Conservation (phyloP, 2,113 vertebrate genomes). For the Rhegmatorhina hoffmannsi region DNA sequence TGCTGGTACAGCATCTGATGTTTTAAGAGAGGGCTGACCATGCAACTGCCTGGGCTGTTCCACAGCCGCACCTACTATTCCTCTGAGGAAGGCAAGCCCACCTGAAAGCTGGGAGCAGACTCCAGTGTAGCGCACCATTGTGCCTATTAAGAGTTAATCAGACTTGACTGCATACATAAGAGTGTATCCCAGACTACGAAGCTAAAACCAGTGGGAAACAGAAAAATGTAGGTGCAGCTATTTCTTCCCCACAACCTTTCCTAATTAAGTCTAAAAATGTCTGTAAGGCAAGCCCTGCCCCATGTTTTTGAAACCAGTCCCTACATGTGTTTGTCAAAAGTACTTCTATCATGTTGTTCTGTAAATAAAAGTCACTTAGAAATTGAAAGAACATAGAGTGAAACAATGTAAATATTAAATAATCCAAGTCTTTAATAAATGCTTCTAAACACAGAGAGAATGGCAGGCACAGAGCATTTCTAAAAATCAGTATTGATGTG, state of each 20-base stretch:
- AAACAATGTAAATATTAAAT: background rate
- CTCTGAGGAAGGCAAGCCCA: background rate
- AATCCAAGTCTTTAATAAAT: background rate
- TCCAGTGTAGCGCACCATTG: constrained; percentile 23
- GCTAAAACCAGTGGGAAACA: constrained; percentile 57
- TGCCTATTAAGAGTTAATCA: constrained; percentile 27
- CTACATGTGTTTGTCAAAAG: constrained; percentile 41
- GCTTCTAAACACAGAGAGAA: background rate
- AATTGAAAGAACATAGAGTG: background rate
- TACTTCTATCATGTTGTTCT: background rate
- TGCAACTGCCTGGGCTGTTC: background rate
- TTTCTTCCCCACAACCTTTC: constrained; percentile 16
- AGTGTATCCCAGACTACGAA: constrained; percentile 28
- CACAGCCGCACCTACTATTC: background rate
- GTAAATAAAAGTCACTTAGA: background rate
- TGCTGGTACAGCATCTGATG: background rate
- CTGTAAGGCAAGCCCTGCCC: constrained; percentile 28
- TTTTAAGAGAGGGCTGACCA: background rate
- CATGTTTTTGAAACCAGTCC: constrained; percentile 47
- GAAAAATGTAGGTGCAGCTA: constrained; percentile 72
- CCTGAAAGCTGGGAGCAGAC: background rate
- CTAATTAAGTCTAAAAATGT: constrained; percentile 41
- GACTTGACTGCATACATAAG: constrained; percentile 52
- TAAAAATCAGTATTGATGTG: background rate
- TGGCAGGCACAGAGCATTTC: background rate